Evolutionary conservation across 2,888 invertebrate genomes (phyloP), one percentile per base, ranked within the genome.

Genomic region (Hyposoter dolosus): DNA sequence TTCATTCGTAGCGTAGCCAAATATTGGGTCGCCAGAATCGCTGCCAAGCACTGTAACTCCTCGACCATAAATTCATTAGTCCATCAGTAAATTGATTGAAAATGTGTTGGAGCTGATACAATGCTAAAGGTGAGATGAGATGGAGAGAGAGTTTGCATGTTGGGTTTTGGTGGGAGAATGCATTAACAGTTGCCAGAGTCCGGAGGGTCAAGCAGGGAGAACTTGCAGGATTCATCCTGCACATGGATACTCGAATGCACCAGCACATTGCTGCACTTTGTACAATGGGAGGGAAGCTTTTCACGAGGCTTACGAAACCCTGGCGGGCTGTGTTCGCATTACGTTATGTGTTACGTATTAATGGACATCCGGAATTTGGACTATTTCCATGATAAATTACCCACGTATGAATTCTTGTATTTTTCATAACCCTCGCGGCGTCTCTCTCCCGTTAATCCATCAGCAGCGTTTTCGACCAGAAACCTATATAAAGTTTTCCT

Each of bases 1-100:
- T 56, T n/a, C 43, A 50, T 60, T 76, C 47, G n/a, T 56, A 12
- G 63, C 40, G 23, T 45, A 47, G 76, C 45, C 47, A 72, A 84
- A 81, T 72, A 84, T 84, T 81, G 77, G 65, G 45, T 68, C 56
- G 23, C 63, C 71, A 53, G 76, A 72, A 47, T 81, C 66, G 56
- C 56, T 60, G 40, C n/a, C 65, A 72, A 77, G 63, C 66, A 53
- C 86, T 65, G 84, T 85, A 75, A 87, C 87, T 85, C 80, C 88
- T 82, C 69, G 87, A 89, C 89, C 90, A 90, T 90, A 91, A 90
- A 91, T 92, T 91, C 91, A 92, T 92, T 92, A 92, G 90, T 88
- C 91, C 92, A 92, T 93, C 92, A 93, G 91, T 91, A 93, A 93
- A 93, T 93, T 93, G 93, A 93, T 92, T 91, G 89, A 90, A 89